Percentiles rank a stretch among this genome's conserved stretches.
Conservation (phyloP, 2,888 invertebrate species). For the Nineta flava region DNA sequence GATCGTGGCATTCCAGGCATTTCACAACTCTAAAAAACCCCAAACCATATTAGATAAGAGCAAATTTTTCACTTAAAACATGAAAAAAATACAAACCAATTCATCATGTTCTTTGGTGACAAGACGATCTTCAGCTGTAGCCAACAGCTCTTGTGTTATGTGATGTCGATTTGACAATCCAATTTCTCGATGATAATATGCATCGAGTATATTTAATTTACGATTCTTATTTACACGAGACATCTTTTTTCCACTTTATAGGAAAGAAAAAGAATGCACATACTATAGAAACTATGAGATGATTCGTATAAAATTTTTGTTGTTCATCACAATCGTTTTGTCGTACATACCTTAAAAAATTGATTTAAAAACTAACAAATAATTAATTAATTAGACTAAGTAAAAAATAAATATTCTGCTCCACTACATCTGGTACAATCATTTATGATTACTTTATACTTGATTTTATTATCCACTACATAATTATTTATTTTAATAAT, state of each 20-base stretch:
- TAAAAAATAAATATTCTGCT: too few relatives aligned
- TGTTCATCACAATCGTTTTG: too few relatives aligned
- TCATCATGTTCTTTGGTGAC: conserved; percentile 41
- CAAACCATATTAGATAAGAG: conserved; percentile 4
- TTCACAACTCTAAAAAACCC: conserved; percentile 45
- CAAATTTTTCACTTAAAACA: background rate
- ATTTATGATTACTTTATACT: too few relatives aligned
- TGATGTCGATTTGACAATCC: conserved; percentile 5
- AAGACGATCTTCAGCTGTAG: conserved; percentile 47
- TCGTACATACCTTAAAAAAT: too few relatives aligned
- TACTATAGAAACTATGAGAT: too few relatives aligned
- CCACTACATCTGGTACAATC: too few relatives aligned
- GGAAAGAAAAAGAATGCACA: too few relatives aligned
- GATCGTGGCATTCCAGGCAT: conserved; percentile 61
- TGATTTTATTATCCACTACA: too few relatives aligned
- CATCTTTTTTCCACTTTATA: background rate
- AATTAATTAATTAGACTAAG: too few relatives aligned
- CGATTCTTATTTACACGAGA: background rate
- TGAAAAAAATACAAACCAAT: conserved; percentile 31
- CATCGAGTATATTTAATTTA: conserved; percentile 7
- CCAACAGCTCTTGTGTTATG: conserved; percentile 15
- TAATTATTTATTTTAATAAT: too few relatives aligned
- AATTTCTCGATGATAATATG: conserved; percentile 8
- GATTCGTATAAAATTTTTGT: too few relatives aligned
- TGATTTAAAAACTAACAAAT: too few relatives aligned